Percentiles rank a stretch among this genome's conserved stretches.
phyloP scores from a whole-genome alignment of 2,888 invertebrate genomes.

The Loripinus fragilis region DNA sequence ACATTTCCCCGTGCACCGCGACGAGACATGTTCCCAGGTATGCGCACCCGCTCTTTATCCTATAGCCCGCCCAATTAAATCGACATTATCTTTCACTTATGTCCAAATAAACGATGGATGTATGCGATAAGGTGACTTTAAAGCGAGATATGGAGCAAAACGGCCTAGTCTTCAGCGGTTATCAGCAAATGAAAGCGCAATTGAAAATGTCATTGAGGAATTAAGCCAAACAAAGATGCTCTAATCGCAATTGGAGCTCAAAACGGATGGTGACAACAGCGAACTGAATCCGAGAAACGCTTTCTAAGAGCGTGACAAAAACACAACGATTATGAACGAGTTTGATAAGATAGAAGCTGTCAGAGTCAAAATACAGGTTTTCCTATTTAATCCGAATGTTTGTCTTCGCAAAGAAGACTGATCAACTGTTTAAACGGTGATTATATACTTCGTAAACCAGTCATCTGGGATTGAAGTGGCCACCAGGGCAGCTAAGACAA shows the following conservation, averaged over 20 bases:
- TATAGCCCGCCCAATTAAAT: slow-evolving; percentile 49
- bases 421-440: slow-evolving; percentile 18
- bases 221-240: slow-evolving; percentile 15
- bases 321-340: slow-evolving; percentile 26
- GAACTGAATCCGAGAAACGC: slow-evolving; percentile 35
- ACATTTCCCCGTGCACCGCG: slow-evolving; percentile 51
- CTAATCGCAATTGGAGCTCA: slow-evolving; percentile 38
- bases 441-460: slow-evolving; percentile 10
- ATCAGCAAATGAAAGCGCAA: slow-evolving; percentile 43
- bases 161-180: slow-evolving; percentile 11
- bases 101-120: slow-evolving; percentile 57
- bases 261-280: slow-evolving; percentile 15
- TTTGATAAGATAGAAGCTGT: slow-evolving; percentile 42
- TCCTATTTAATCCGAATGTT: slow-evolving; percentile 14
- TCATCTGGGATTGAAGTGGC: slow-evolving; percentile 14
- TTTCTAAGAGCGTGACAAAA: slow-evolving; percentile 51
- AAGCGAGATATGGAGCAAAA: slow-evolving; percentile 30
- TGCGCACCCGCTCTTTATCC: slow-evolving; percentile 42
- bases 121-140: slow-evolving; percentile 45
- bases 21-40: slow-evolving; percentile 47
- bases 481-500: slow-evolving; percentile 4
- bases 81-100: slow-evolving; percentile 44
- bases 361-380: slow-evolving; percentile 9
- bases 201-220: slow-evolving; percentile 21
- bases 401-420: slow-evolving; percentile 3